A percentile compares a stretch with the other conserved stretches of the same genome.
These are phyloP conservation scores for Ceratosolen solmsi DNA, from an alignment of 1,140 invertebrate genomes.

Conservation along the genomic window DNA sequence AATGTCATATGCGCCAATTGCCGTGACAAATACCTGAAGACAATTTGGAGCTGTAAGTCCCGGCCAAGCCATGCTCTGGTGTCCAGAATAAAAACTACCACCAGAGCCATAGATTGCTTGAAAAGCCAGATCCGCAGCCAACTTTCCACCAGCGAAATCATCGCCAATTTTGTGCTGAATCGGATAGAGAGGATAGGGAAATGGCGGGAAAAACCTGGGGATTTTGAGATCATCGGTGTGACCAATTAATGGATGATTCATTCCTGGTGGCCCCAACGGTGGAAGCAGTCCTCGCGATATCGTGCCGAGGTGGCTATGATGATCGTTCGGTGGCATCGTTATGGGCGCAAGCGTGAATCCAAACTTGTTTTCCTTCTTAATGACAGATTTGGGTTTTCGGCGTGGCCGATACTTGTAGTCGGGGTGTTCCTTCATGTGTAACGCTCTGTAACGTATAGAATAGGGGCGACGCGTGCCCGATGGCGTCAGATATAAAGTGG, in stretches of 20 bases:
- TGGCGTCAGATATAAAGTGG: background rate
- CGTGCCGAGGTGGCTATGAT: constrained; percentile 58
- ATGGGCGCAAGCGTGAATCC: constrained; percentile 79
- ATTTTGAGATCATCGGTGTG: constrained; percentile 79
- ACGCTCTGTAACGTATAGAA: constrained; percentile 78
- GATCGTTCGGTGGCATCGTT: constrained; percentile 73
- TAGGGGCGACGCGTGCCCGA: background rate
- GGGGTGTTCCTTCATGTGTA: constrained; percentile 98
- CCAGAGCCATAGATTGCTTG: constrained; percentile 76
- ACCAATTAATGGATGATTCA: constrained; percentile 75
- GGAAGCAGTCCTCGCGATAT: constrained; percentile 78
- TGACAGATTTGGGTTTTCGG: constrained; percentile 87
- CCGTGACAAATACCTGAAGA: constrained; percentile 55
- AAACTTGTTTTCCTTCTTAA: constrained; percentile 85
- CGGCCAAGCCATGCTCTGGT: constrained; percentile 67
- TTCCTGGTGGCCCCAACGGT: constrained; percentile 75
- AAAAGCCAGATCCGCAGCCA: constrained; percentile 79
- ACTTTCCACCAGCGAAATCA: constrained; percentile 72
- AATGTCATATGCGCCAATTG: no score
- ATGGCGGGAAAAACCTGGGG: constrained; percentile 79
- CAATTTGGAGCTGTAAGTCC: constrained; percentile 61
- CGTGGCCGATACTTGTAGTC: constrained; percentile 96
- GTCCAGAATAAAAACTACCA: constrained; percentile 72
- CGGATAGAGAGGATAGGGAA: constrained; percentile 82
- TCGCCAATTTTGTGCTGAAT: constrained; percentile 78